These are phyloP conservation scores for Margaritifera margaritifera DNA, from an alignment of 2,888 invertebrate species.

Conservation along the genomic window DNA sequence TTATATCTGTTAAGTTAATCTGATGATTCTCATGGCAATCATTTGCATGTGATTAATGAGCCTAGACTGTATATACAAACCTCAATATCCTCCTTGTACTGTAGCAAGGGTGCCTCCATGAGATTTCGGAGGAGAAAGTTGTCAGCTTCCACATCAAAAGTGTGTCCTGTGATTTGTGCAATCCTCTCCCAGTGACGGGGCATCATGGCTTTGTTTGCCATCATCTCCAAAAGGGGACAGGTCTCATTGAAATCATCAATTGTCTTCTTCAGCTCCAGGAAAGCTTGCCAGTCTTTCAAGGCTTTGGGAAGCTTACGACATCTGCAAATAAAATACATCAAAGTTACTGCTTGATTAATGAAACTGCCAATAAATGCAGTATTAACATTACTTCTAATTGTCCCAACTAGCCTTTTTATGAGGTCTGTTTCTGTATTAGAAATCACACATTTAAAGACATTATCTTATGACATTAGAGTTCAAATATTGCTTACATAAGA, in stretches of 20 bases:
- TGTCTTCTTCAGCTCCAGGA: conserved; percentile 94
- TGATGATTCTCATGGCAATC: too few relatives aligned
- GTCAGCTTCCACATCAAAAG: conserved; percentile 93
- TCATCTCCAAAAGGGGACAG: conserved; percentile 94
- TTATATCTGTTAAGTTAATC: too few relatives aligned
- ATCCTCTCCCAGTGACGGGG: conserved; percentile 96
- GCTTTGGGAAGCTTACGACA: conserved; percentile 96
- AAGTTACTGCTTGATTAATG: neutral
- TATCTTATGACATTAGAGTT: too few relatives aligned
- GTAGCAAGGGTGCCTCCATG: conserved; percentile 91
- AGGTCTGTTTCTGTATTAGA: too few relatives aligned
- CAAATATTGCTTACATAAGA: too few relatives aligned
- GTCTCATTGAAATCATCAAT: conserved; percentile 99
- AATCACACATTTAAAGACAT: too few relatives aligned
- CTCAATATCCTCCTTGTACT: conserved; percentile 97
- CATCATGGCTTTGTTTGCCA: conserved; percentile 98
- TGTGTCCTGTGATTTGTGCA: conserved; percentile 90
- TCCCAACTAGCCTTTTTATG: too few relatives aligned
- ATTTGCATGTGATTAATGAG: too few relatives aligned
- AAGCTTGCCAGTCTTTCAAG: conserved; percentile 94
- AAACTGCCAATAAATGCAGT: neutral
- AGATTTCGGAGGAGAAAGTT: conserved; percentile 95
- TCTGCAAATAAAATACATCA: conserved; percentile 72
- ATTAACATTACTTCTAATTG: neutral
- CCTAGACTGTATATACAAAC: conserved; percentile 70